phyloP scores from a whole-genome alignment of 2,113 vertebrate species.

The Oplegnathus fasciatus region DNA sequence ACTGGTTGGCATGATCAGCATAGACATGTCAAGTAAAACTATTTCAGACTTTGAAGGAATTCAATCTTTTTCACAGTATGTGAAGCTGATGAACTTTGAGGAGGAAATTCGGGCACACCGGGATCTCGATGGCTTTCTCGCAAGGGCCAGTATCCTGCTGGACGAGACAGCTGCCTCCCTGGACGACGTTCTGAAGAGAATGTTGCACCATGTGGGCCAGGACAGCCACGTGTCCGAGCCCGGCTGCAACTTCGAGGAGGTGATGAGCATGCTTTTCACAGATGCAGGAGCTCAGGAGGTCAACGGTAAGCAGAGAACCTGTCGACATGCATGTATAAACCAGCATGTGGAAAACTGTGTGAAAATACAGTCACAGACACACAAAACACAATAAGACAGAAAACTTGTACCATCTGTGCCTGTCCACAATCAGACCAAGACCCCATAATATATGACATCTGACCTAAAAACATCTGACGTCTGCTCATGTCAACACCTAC shows the following conservation, averaged over 20 bases:
- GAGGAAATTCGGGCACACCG: conserved; percentile 95
- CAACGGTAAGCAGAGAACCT: conserved; percentile 85
- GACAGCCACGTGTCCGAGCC: conserved; percentile 87
- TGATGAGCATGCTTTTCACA: conserved; percentile 96
- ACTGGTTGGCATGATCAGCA: not conserved
- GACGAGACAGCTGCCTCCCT: conserved; percentile 93
- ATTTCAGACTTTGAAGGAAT: not conserved
- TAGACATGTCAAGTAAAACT: not conserved
- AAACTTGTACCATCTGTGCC: not conserved
- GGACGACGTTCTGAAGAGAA: conserved; percentile 94
- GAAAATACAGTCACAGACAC: not conserved
- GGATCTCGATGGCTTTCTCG: conserved; percentile 95
- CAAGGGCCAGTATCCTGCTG: conserved; percentile 93
- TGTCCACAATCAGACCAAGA: conserved; percentile 11
- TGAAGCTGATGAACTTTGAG: conserved; percentile 98
- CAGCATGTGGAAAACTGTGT: not conserved
- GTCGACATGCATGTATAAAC: not conserved
- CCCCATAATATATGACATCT: conserved; percentile 16
- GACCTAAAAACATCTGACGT: conserved; percentile 49
- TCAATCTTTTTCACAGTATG: conserved; percentile 85
- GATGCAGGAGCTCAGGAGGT: conserved; percentile 93
- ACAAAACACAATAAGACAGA: conserved; percentile 7
- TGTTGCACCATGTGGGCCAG: conserved; percentile 92
- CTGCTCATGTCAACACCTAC: conserved; percentile 45
- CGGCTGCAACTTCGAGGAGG: conserved; percentile 91